Base-by-base conservation (phyloP, 2,888 invertebrate genomes). In the Pharmacophagus antenor region DNA sequence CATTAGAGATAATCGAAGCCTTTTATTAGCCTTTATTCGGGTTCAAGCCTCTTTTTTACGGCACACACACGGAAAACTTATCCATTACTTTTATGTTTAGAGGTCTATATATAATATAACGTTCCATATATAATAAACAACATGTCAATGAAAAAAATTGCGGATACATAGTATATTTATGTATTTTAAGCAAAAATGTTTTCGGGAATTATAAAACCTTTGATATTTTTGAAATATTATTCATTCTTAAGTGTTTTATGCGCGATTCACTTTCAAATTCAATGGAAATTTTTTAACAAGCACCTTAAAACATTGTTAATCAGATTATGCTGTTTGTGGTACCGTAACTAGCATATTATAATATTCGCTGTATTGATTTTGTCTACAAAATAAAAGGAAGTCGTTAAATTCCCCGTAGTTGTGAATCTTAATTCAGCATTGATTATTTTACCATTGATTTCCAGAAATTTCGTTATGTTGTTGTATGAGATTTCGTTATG, bases 351-450 rank as follows among this genome's bases (percentile, higher is more conserved):
- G 66, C 68, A 70, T 73, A 77, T 78, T 76, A 75, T 76, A 74
- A 72, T 77, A 69, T 73, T 77, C 74, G 78, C 74, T 78, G n/a
- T n/a, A n/a, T n/a, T n/a, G n/a, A 76, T 76, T 77, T 70, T 71
- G 62, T 70, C 68, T 74, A 76, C 78, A 76, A 82, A 80, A 78
- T 80, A 72, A 76, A 69, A n/a, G n/a, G n/a, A 69, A 70, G 75
- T 81, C 76, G 79, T 83, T 78, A 80, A 76, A 72, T 72, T 73
- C 66, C 74, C 75, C 75, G 74, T 74, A 68, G 69, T 65, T 72
- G 74, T 81, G 79, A 81, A 80, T 81, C 80, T 78, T 60, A 27
- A 44, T 20, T 27, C 69, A 68, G 70, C 67, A 63, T 50, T 20
- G 20, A n/a, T 41, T 41, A 41, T 18, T 31, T 49, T 17, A 20